Conservation (phyloP, 2,797 vertebrate genomes). For the Cuniculus paca region DNA sequence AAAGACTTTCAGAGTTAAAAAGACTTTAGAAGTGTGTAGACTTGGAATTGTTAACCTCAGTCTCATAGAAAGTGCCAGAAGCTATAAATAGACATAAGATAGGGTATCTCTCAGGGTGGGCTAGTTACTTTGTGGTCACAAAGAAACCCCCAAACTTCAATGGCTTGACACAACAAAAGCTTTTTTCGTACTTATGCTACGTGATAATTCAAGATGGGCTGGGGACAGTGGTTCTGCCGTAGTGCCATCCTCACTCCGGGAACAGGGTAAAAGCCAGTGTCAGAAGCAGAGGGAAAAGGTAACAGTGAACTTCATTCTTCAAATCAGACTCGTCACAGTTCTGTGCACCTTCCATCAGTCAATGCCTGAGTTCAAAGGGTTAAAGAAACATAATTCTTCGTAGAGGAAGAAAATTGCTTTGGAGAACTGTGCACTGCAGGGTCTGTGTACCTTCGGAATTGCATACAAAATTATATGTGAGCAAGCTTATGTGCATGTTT, state of each 20-base stretch:
- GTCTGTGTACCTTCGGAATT: background rate
- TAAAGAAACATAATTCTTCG: background rate
- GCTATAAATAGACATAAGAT: background rate
- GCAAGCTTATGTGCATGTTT: background rate
- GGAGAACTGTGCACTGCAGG: background rate
- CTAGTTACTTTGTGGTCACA: background rate
- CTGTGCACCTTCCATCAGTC: background rate
- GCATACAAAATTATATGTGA: background rate
- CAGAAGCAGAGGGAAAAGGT: background rate
- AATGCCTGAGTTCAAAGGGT: background rate
- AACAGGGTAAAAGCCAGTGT: background rate
- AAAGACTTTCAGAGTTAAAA: slow-evolving; percentile 8
- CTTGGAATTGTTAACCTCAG: background rate
- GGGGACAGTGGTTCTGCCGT: background rate
- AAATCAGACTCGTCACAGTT: background rate
- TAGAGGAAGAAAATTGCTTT: background rate
- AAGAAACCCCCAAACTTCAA: background rate
- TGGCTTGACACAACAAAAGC: background rate
- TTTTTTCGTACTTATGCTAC: background rate
- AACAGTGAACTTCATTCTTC: background rate
- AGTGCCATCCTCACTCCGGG: background rate
- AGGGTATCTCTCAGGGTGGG: background rate
- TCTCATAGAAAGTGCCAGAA: background rate
- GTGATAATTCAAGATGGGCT: background rate
- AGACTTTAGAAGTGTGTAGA: background rate